Conservation (phyloP, 2,888 invertebrate species). For the Leptopilina myrica region DNA sequence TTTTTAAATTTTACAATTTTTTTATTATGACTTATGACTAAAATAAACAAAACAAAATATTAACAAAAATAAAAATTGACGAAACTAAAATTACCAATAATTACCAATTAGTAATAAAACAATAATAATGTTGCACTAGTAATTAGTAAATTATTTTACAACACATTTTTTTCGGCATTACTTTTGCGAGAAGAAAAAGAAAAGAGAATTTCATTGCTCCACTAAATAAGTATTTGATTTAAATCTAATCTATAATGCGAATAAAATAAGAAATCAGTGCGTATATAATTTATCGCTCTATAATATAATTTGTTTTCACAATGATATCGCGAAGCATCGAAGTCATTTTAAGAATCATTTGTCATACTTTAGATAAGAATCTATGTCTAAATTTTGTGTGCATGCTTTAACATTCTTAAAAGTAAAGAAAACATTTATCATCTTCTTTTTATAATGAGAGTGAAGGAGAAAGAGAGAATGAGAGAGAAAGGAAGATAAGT, state of each 20-base stretch:
- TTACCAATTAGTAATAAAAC: too few relatives aligned
- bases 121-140: too few relatives aligned
- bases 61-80: too few relatives aligned
- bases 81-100: too few relatives aligned
- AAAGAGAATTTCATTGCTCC: not conserved
- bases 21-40: too few relatives aligned
- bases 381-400: slow-evolving; percentile 4
- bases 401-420: slow-evolving; percentile 1
- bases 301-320: not conserved
- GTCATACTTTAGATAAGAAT: slow-evolving; percentile 16
- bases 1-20: too few relatives aligned
- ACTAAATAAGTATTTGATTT: not conserved
- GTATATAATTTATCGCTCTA: not conserved
- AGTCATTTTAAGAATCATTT: slow-evolving; percentile 15
- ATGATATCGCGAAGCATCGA: slow-evolving; percentile 3
- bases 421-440: slow-evolving; percentile 12
- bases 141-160: too few relatives aligned
- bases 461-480: too few relatives aligned
- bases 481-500: not conserved
- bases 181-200: too few relatives aligned
- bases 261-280: not conserved
- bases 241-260: not conserved
- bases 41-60: too few relatives aligned
- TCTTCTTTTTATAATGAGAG: not conserved
- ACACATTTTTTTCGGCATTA: too few relatives aligned